Percentiles rank a stretch among this genome's conserved stretches.
Conservation (phyloP, 1,140 invertebrate species). For the Bombus pascuorum region DNA sequence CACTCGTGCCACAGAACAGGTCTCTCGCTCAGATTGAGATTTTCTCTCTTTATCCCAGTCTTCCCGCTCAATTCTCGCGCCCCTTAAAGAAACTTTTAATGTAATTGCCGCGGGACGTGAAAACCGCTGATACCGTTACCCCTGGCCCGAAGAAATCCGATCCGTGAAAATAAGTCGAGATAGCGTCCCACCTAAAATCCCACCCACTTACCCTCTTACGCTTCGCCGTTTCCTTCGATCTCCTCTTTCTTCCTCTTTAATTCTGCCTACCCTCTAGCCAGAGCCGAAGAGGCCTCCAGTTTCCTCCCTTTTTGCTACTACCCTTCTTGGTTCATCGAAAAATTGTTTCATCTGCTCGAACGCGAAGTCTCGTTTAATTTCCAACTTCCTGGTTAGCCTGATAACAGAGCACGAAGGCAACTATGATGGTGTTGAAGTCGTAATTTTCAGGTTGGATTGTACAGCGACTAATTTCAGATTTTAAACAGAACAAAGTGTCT, state of each 20-base stretch:
- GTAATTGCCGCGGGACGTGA: slow-evolving; percentile 73
- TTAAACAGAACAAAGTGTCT: neutral
- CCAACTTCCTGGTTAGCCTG: slow-evolving; percentile 44
- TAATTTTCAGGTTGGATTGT: neutral
- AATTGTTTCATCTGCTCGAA: slow-evolving; percentile 61
- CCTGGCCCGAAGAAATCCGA: slow-evolving; percentile 65
- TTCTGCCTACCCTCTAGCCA: no score
- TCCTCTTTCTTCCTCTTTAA: neutral
- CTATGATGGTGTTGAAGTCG: neutral
- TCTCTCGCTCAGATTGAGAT: slow-evolving; percentile 16
- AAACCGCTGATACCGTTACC: slow-evolving; percentile 72
- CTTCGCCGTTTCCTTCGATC: slow-evolving; percentile 17
- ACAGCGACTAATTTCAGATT: neutral
- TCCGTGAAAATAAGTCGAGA: slow-evolving; percentile 71
- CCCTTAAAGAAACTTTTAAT: slow-evolving; percentile 74
- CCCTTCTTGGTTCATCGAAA: slow-evolving; percentile 54
- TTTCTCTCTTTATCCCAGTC: slow-evolving; percentile 61
- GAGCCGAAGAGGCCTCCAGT: neutral
- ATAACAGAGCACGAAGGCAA: slow-evolving; percentile 26
- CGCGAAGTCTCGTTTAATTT: slow-evolving; percentile 59
- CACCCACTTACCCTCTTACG: slow-evolving; percentile 55
- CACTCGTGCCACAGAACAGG: neutral
- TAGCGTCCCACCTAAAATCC: slow-evolving; percentile 65
- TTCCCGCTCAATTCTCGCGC: slow-evolving; percentile 65
- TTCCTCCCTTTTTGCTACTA: neutral